Conservation (phyloP, 2,113 vertebrate species). For the Crotalus tigris region DNA sequence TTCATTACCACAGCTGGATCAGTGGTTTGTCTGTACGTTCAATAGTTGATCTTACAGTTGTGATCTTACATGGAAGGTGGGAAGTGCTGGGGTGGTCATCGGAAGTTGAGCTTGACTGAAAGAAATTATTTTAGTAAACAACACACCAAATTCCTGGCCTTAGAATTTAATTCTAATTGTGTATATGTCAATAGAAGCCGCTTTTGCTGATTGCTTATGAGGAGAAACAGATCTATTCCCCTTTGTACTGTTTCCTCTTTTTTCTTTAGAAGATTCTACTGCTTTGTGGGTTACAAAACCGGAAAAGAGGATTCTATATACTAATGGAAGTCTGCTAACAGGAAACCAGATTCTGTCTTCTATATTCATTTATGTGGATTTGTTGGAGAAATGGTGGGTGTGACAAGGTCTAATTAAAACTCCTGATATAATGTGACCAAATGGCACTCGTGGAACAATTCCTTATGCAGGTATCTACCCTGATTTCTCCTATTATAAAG, state of each 20-base stretch:
- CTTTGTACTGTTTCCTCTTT: background rate
- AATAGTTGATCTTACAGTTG: conserved; percentile 24
- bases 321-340: background rate
- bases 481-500: background rate
- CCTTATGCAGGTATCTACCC: background rate
- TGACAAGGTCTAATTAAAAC: background rate
- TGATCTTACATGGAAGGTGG: background rate
- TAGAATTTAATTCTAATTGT: background rate
- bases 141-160: background rate
- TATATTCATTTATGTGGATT: background rate
- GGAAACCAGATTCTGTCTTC: background rate
- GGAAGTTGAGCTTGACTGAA: background rate
- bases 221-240: background rate
- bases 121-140: background rate
- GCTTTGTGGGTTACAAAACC: background rate
- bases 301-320: background rate
- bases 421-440: background rate
- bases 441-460: background rate
- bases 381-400: background rate
- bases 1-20: conserved; percentile 32
- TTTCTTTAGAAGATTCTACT: background rate
- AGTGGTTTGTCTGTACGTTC: background rate
- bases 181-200: background rate
- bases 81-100: background rate
- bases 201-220: background rate